phyloP scores from a whole-genome alignment of 1,140 invertebrate genomes.

The Drosophila mayri region DNA sequence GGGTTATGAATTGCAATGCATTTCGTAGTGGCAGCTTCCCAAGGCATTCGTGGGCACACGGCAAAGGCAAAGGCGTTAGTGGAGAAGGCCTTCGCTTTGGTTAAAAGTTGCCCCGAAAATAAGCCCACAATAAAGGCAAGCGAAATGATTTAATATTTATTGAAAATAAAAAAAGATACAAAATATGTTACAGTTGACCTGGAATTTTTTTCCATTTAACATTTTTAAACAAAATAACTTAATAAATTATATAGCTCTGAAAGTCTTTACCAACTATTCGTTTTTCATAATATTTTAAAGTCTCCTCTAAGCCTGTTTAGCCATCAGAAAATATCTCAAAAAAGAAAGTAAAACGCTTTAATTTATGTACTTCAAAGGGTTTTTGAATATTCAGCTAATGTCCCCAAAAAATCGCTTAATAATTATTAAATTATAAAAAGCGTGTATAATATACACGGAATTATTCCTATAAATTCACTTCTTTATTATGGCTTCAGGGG shows the following conservation, averaged over 20 bases:
- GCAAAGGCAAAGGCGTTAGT: conserved; percentile 1
- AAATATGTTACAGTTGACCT: not conserved
- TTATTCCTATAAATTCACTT: conserved; percentile 9
- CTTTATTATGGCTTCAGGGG: conserved; percentile 12
- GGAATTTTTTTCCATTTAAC: not conserved
- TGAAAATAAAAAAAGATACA: conserved; percentile 8
- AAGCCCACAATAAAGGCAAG: not conserved
- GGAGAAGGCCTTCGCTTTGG: not conserved
- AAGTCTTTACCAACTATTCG: not conserved
- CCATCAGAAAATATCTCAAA: not conserved
- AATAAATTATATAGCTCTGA: no score
- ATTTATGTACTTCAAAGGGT: conserved; percentile 11
- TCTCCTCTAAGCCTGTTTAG: not conserved
- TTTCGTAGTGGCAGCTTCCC: conserved; percentile 47
- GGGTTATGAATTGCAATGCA: conserved; percentile 67
- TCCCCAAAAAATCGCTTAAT: not conserved
- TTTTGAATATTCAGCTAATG: not conserved
- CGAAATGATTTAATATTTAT: conserved; percentile 36
- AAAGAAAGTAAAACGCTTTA: not conserved
- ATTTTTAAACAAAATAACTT: no score
- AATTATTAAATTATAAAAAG: conserved; percentile 41
- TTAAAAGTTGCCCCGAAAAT: not conserved
- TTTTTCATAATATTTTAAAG: not conserved
- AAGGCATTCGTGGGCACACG: conserved; percentile 12
- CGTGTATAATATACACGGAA: conserved; percentile 5